phyloP scores from a whole-genome alignment of 1,140 invertebrate genomes.

The Aphidius gifuensis region DNA sequence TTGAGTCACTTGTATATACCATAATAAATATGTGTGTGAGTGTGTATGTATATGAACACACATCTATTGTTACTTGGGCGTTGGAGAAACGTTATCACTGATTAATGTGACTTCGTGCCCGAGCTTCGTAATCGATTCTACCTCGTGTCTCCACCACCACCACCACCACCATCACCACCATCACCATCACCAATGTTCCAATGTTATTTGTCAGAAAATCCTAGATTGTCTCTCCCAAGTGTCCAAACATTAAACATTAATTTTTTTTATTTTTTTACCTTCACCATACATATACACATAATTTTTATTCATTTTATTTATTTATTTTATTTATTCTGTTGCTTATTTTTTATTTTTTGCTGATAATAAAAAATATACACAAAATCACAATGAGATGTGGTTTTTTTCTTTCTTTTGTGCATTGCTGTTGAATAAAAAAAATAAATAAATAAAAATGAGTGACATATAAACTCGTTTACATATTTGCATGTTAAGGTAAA shows the following conservation, averaged over 20 bases:
- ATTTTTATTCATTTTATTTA: conserved; percentile 5
- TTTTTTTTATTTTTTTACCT: background rate
- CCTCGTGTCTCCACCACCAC: background rate
- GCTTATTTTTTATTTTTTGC: conserved; percentile 5
- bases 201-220: conserved; percentile 24
- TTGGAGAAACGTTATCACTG: conserved; percentile 24
- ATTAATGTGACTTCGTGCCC: conserved; percentile 23
- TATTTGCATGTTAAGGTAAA: too few species aligned
- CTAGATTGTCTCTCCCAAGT: conserved; percentile 11
- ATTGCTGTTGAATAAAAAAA: too few species aligned
- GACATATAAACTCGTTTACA: too few species aligned
- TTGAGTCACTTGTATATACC: too few species aligned
- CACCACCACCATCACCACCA: background rate
- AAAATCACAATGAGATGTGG: too few species aligned
- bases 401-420: too few species aligned
- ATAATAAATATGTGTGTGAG: too few species aligned
- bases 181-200: background rate
- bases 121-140: conserved; percentile 18
- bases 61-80: conserved; percentile 10
- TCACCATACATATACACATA: background rate
- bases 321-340: conserved; percentile 1
- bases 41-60: background rate
- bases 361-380: background rate
- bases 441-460: too few species aligned
- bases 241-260: conserved; percentile 8